Base-by-base conservation (phyloP, 2,888 invertebrate species). In the Hypomecis punctinalis region DNA sequence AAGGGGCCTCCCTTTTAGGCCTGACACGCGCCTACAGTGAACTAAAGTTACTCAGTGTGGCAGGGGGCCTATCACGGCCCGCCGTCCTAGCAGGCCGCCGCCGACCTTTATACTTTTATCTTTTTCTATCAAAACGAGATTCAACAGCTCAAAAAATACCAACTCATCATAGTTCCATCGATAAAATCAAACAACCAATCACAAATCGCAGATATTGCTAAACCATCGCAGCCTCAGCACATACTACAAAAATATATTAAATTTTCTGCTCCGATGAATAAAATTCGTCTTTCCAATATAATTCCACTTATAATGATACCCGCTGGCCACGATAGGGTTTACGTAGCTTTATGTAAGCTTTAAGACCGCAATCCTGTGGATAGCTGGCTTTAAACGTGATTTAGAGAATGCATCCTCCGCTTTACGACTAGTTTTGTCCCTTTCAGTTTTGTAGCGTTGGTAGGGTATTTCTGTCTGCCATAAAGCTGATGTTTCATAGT, bases 351-450 rank as follows among this genome's bases (percentile, higher is more conserved):
- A 70, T 60, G 61, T 65, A 53, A 60, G 64, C 60, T 67, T 63
- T 68, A 63, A 68, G 66, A 68, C 69, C 66, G 63, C 68, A 71
- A 71, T 69, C 68, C 68, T 57, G 66, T 45, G 66, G 58, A 67
- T 67, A 62, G 63, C 65, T 68, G 62, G 70, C 69, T 69, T 71
- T 68, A 67, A 63, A 72, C 67, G 68, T 67, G 69, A 72, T 72
- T 72, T 70, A 70, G 64, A 63, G 66, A 65, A 64, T 64, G 70
- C 66, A 73, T 56, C 63, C 64, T 63, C 61, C 65, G 67, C 61
- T 73, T 71, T 69, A 73, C 66, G 70, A 60, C 51, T 37, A 23
- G 40, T 23, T 42, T 61, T 54, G 58, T 67, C 72, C 45, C 61
- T 65, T 60, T 47, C 67, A 65, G 36, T 23, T 46, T 67, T 54